phyloP scores from a whole-genome alignment of 2,797 vertebrate genomes.

The Myripristis murdjan region DNA sequence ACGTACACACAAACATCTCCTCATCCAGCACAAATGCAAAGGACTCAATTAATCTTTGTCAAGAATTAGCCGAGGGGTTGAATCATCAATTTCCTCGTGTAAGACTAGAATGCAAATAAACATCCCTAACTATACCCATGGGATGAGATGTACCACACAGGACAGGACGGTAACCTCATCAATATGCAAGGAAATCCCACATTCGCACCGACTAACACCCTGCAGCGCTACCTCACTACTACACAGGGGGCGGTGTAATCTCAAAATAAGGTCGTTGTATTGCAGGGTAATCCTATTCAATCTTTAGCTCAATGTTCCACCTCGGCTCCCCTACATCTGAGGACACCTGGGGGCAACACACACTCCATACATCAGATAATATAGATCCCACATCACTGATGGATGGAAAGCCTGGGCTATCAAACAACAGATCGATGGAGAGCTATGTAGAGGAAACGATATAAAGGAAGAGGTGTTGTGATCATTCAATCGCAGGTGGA shows the following conservation, averaged over 20 bases:
- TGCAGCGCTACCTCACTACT: constrained; percentile 3
- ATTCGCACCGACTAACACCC: constrained; percentile 35
- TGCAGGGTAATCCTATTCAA: constrained; percentile 29
- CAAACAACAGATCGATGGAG: neutral
- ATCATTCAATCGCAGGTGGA: neutral
- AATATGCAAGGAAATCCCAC: constrained; percentile 63
- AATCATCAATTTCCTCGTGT: constrained; percentile 63
- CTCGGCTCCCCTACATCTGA: neutral
- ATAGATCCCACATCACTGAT: constrained; percentile 12
- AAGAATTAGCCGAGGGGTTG: constrained; percentile 62
- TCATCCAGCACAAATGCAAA: constrained; percentile 35
- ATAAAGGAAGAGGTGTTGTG: too few relatives aligned
- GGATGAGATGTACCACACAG: constrained; percentile 33
- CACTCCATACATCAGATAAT: constrained; percentile 1
- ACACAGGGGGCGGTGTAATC: constrained; percentile 16
- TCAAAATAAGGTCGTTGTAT: constrained; percentile 34
- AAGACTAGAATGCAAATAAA: constrained; percentile 61
- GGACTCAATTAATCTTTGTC: constrained; percentile 72
- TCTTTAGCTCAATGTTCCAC: constrained; percentile 2
- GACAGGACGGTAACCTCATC: constrained; percentile 38
- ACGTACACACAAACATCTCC: constrained; percentile 5
- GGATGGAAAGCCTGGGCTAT: neutral
- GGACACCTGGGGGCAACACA: neutral
- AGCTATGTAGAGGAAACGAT: neutral
- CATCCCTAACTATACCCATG: constrained; percentile 30